Conservation (phyloP, 2,797 vertebrate genomes). For the Parotocinclus haroldoi region DNA sequence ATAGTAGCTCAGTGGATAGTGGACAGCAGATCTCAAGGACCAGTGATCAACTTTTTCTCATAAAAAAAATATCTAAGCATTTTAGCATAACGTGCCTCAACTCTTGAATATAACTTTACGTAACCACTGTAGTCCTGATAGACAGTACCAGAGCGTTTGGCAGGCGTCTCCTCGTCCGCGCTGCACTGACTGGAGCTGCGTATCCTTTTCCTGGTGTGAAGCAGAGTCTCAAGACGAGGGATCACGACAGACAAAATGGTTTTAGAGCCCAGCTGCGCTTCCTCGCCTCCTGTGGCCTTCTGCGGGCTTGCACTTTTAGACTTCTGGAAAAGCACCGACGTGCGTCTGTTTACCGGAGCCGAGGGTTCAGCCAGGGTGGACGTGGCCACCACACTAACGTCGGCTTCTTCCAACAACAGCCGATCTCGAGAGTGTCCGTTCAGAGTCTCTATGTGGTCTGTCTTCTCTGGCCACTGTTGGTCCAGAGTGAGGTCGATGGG, state of each 20-base stretch:
- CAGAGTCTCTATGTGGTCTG: constrained; percentile 77
- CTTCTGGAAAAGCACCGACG: constrained; percentile 91
- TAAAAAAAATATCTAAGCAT: no score
- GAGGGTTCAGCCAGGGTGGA: constrained; percentile 84
- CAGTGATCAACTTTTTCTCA: no score
- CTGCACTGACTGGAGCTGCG: constrained; percentile 79
- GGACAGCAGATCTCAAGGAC: no score
- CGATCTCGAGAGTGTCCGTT: constrained; percentile 80
- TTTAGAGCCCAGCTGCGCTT: constrained; percentile 85
- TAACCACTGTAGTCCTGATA: constrained; percentile 2
- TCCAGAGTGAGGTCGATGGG: constrained; percentile 84
- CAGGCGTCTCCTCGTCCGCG: constrained; percentile 80
- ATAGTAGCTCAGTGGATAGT: no score
- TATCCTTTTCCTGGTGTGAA: constrained; percentile 95
- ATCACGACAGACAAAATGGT: constrained; percentile 98
- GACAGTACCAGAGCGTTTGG: constrained; percentile 86
- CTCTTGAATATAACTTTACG: no score
- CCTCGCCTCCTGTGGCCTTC: constrained; percentile 75
- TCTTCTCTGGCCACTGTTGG: constrained; percentile 77
- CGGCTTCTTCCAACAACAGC: constrained; percentile 71
- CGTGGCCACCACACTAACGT: constrained; percentile 83
- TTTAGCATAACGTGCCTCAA: no score
- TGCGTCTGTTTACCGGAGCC: constrained; percentile 83
- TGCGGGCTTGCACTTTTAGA: constrained; percentile 85
- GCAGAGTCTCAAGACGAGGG: constrained; percentile 93